phyloP scores from a whole-genome alignment of 2,797 vertebrate species.

The Remorina albescens region DNA sequence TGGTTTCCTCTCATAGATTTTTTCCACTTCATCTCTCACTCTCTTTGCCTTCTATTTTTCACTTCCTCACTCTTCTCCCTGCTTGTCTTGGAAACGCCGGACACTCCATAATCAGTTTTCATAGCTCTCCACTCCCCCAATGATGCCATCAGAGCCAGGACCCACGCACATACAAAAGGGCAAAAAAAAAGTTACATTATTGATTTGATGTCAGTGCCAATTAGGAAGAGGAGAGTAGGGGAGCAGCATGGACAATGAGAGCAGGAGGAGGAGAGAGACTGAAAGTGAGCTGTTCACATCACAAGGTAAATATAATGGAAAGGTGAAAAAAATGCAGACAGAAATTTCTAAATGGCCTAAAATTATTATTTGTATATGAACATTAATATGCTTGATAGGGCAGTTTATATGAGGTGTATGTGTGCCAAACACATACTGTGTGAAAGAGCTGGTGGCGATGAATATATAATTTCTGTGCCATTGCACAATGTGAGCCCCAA shows the following conservation, averaged over 20 bases:
- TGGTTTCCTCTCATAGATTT: neutral
- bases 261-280: constrained; percentile 4
- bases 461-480: constrained; percentile 54
- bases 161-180: constrained; percentile 69
- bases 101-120: constrained; percentile 59
- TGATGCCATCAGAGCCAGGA: constrained; percentile 60
- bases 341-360: neutral
- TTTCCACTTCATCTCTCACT: constrained; percentile 10
- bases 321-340: constrained; percentile 2
- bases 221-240: constrained; percentile 67
- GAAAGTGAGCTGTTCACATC: constrained; percentile 34
- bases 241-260: constrained; percentile 29
- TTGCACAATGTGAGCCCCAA: constrained; percentile 47
- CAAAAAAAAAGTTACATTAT: constrained; percentile 74
- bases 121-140: constrained; percentile 40
- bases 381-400: constrained; percentile 6
- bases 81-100: constrained; percentile 45
- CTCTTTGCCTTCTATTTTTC: constrained; percentile 2
- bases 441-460: constrained; percentile 44
- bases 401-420: neutral
- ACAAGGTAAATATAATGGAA: constrained; percentile 28
- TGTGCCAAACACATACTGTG: constrained; percentile 18
- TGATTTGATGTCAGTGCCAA: constrained; percentile 81
- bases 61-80: constrained; percentile 11
- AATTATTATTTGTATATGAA: neutral